A percentile compares a stretch with the other conserved stretches of the same genome.
Conservation (phyloP, 1,140 invertebrate genomes). For the Ganaspis sp. region DNA sequence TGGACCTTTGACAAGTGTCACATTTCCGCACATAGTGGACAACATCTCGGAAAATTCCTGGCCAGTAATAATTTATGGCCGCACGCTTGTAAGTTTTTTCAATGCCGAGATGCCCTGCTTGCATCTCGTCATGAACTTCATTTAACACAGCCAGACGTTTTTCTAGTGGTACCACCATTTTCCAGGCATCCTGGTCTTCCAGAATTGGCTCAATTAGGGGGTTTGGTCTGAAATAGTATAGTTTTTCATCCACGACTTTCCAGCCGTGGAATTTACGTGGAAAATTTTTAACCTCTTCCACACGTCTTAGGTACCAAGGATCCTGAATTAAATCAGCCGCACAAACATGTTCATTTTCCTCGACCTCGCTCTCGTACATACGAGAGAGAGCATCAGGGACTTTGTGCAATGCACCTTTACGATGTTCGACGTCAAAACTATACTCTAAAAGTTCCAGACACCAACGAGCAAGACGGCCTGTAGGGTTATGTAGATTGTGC, state of each 20-base stretch:
- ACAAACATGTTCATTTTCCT: constrained; percentile 39
- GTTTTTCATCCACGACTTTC: constrained; percentile 33
- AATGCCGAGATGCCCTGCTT: constrained; percentile 56
- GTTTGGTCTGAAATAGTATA: constrained; percentile 42
- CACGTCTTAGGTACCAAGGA: constrained; percentile 40
- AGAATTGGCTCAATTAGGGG: constrained; percentile 26
- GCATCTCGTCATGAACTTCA: constrained; percentile 48
- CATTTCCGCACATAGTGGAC: constrained; percentile 40
- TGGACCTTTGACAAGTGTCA: constrained; percentile 31
- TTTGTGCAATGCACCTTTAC: constrained; percentile 46
- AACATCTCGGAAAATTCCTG: constrained; percentile 54
- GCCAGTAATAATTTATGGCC: constrained; percentile 56
- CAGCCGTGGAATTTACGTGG: constrained; percentile 44
- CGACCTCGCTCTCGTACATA: constrained; percentile 19
- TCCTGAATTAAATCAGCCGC: constrained; percentile 7
- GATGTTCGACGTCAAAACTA: constrained; percentile 50
- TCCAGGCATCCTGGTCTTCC: constrained; percentile 48
- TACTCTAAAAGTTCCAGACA: constrained; percentile 57
- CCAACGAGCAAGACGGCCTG: constrained; percentile 65
- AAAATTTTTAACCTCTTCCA: constrained; percentile 27
- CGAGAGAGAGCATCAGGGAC: constrained; percentile 45
- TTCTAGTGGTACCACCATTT: constrained; percentile 52
- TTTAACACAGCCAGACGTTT: constrained; percentile 39
- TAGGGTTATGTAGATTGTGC: constrained; percentile 51
- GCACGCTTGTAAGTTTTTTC: constrained; percentile 52